Base-by-base conservation (phyloP, 2,797 vertebrate genomes). In the Distichodus sexfasciatus region DNA sequence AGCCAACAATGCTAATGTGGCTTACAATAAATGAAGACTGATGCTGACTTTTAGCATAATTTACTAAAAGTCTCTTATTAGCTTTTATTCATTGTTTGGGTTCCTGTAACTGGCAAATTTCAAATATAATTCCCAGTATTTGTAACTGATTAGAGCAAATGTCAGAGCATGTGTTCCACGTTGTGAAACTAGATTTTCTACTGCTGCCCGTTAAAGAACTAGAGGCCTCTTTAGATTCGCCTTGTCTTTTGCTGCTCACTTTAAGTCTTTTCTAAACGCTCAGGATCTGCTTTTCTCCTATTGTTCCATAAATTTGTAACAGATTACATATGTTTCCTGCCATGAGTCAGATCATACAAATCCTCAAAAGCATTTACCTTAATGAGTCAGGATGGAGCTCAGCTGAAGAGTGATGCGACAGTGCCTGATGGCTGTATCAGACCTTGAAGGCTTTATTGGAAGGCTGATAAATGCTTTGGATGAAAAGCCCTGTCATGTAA, bases 381-480 rank as follows among this genome's bases (percentile, higher is more conserved):
- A 59, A 46, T 46, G 11, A 41, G 5, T 6, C 29, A 55, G 31
- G 23, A 65, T 50, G 24, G 3, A 58, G 26, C 24, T 44, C 29
- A 12, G 21, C 33, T 50, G 43, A 23, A 17, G 14, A 65, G 24
- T 41, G 35, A 36, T 60, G 29, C n/a, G 29, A 17, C 21, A 41
- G 4, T 31, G 38, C 15, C 11, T 19, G 62, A 53, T 72, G 75
- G 76, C 54, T 62, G 33, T 48, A 43, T 64, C 43, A 44, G 46
- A 36, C 55, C 35, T 24, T 36, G 33, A 59, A 57, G 66, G 53
- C 55, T 66, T 78, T 76, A 66, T 86, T 86, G 82, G 79, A 86
- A 79, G 81, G 64, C 83, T 89, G 89, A 91, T 89, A 86, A 86
- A 90, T 90, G 84, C 83, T 72, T 71, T 77, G 58, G 67, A 82